A percentile compares a stretch with the other conserved stretches of the same genome.
These are phyloP conservation scores for Pycnomerus fuliginosus DNA, from an alignment of 2,888 invertebrate genomes.

Conservation along the genomic window DNA sequence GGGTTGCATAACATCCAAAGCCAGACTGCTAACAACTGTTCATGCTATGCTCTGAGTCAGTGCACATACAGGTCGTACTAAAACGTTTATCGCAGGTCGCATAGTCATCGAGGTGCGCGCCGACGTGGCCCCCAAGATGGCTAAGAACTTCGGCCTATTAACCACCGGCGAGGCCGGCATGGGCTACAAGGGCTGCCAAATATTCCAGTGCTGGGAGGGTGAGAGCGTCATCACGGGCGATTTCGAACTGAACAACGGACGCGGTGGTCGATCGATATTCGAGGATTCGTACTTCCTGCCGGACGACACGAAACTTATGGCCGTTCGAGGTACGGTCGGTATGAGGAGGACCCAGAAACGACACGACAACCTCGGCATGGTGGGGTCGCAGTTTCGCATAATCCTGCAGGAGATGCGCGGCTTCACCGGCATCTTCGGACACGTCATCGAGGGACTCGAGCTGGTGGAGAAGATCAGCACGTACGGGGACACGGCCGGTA, in stretches of 20 bases:
- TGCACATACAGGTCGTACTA: no score
- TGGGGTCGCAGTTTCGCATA: constrained; percentile 82
- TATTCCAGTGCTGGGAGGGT: constrained; percentile 81
- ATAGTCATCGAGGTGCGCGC: constrained; percentile 75
- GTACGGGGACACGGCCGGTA: constrained; percentile 74
- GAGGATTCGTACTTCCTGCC: constrained; percentile 79
- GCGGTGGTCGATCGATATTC: constrained; percentile 75
- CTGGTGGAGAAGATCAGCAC: constrained; percentile 76
- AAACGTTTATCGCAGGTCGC: no score
- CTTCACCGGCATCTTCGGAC: constrained; percentile 80
- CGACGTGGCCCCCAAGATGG: constrained; percentile 79
- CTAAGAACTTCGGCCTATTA: constrained; percentile 73
- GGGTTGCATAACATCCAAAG: no score
- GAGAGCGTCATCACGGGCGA: constrained; percentile 81
- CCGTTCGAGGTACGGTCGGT: constrained; percentile 75
- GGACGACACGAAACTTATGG: constrained; percentile 75
- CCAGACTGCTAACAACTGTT: no score
- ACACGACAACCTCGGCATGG: constrained; percentile 76
- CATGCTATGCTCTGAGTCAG: no score
- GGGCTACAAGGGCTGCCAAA: constrained; percentile 76
- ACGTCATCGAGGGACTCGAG: constrained; percentile 77
- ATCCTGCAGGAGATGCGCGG: constrained; percentile 80
- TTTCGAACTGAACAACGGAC: constrained; percentile 78
- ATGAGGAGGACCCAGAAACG: constrained; percentile 80
- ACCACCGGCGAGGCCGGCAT: constrained; percentile 72